Percentiles rank a stretch among this genome's conserved stretches.
Evolutionary conservation across 2,888 invertebrate species (phyloP).

Genomic region (Drosophila cognata): DNA sequence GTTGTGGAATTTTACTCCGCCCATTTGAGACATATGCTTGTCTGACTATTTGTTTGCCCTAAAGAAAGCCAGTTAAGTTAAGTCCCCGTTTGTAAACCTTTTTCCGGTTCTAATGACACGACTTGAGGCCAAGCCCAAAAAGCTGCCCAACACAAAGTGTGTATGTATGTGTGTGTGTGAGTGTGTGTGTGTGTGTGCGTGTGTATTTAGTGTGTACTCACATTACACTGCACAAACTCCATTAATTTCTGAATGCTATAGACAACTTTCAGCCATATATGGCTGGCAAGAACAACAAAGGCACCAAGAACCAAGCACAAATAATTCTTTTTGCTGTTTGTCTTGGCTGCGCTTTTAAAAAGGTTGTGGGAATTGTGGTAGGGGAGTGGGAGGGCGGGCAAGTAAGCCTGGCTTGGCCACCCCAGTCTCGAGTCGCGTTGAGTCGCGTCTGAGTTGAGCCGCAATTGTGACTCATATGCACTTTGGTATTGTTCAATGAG

Average conservation of each 20-base stretch:
- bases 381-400: not conserved
- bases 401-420: constrained; percentile 10
- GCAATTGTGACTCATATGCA: constrained; percentile 62
- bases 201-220: constrained; percentile 28
- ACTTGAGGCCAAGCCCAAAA: constrained; percentile 54
- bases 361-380: no score
- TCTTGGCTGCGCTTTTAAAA: constrained; percentile 22
- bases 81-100: constrained; percentile 58
- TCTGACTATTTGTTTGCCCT: constrained; percentile 37
- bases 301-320: constrained; percentile 46
- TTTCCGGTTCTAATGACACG: constrained; percentile 67
- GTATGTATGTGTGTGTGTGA: not conserved
- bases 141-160: constrained; percentile 26
- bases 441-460: constrained; percentile 20
- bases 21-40: constrained; percentile 20
- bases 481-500: constrained; percentile 65
- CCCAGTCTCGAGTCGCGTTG: constrained; percentile 17
- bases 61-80: constrained; percentile 62
- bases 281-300: constrained; percentile 55
- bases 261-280: constrained; percentile 52
- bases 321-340: constrained; percentile 58
- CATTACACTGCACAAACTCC: constrained; percentile 62
- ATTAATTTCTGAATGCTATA: constrained; percentile 60
- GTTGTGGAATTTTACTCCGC: constrained; percentile 41
- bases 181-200: not conserved